Base-by-base conservation (phyloP, 1,140 invertebrate genomes). In the Thaumetopoea pityocampa region DNA sequence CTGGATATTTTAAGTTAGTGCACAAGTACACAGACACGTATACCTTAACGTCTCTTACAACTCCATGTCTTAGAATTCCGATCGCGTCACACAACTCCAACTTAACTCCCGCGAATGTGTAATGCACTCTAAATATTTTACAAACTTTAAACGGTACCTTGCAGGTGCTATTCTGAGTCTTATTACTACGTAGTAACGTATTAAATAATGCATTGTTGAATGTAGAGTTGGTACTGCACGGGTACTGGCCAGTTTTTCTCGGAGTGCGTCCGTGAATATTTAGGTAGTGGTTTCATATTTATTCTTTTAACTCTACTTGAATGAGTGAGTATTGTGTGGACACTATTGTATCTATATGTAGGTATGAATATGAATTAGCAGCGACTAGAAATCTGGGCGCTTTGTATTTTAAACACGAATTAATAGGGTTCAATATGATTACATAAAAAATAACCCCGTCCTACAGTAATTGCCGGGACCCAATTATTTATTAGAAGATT, bases 71-170 rank as follows among this genome's bases (percentile, higher is more conserved):
- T 30, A 41, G 8, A 18, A 41, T 41, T 41, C 37, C 19, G 37
- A 41, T 41, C 27, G 11, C 37, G 27, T 41, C 37, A 41, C 37
- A 41, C 37, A 41, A 41, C 37, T 41, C 18, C 19, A 41, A 41
- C 37, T 41, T 41, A 41, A 41, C 27, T 41, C 27, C 5, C 27
- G 28, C 28, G 37, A 41, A 41, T 41, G 27, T 41, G 27, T 30
- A 41, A 41, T 41, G 37, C 37, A 41, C 37, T 41, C 37, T 41
- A 41, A 41, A 41, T 41, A 41, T 28, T 41, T 22, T 11, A 41
- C 37, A 41, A 41, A 19, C 10, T 30, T 23, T 22, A 23, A 6
- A 22, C 14, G 3, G n/a, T 4, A n/a, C 8, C 19, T 28, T 3
- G 6, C 17, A 3, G 1, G 7, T 7, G 12, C 14, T 10, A 41